Conservation (phyloP, 2,113 vertebrate species). For the Bubo scandiacus region DNA sequence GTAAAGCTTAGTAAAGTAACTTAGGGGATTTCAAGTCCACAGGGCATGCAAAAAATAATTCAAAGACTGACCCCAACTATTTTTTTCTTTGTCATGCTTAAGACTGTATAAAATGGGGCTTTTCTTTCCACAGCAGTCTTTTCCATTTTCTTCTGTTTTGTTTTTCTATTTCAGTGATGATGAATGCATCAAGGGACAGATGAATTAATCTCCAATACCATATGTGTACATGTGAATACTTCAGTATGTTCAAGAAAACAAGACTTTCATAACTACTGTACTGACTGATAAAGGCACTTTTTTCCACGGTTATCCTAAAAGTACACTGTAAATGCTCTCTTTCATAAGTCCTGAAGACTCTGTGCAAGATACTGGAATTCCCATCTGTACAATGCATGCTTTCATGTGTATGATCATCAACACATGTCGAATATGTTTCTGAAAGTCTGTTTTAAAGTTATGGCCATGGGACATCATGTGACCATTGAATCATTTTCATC, state of each 20-base stretch:
- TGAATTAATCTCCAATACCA: background rate
- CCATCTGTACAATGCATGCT: conserved; percentile 47
- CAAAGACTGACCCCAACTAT: accelerated
- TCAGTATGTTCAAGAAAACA: conserved; percentile 25
- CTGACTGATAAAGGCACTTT: conserved; percentile 1
- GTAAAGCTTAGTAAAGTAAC: background rate
- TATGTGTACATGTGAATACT: background rate
- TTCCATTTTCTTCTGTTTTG: conserved; percentile 10
- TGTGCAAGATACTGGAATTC: conserved; percentile 7
- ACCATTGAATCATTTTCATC: conserved; percentile 66
- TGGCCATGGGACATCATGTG: conserved; percentile 58
- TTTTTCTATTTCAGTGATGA: conserved; percentile 29
- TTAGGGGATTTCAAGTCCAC: background rate
- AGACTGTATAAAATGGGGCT: background rate
- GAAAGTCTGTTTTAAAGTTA: conserved; percentile 41
- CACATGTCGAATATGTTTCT: conserved; percentile 34
- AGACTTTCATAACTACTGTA: conserved; percentile 6
- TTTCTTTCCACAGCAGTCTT: background rate
- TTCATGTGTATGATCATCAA: conserved; percentile 57
- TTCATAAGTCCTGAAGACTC: conserved; percentile 15
- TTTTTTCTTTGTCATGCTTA: background rate
- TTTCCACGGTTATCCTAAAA: background rate
- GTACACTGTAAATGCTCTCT: background rate
- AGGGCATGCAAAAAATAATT: background rate
- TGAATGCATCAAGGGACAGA: conserved; percentile 7